Conservation (phyloP, 2,888 invertebrate species). For the Apodemia mormo region DNA sequence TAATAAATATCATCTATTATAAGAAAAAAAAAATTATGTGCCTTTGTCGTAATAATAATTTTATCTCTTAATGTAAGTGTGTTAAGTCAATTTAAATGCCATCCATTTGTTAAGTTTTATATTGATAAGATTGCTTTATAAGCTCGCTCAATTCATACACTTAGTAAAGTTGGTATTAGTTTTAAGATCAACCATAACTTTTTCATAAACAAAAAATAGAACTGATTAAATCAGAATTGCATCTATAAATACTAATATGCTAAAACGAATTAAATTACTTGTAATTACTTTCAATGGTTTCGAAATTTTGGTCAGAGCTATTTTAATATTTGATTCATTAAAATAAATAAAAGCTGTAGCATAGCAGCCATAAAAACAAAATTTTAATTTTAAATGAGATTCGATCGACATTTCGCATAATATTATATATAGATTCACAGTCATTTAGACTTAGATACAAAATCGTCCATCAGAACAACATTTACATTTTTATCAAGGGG, state of each 20-base stretch:
- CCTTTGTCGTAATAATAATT: conserved; percentile 76
- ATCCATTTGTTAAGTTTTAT: conserved; percentile 82
- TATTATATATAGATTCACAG: conserved; percentile 54
- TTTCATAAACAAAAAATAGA: conserved; percentile 38
- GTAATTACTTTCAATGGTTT: conserved; percentile 5
- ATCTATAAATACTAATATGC: background rate
- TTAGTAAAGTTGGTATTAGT: conserved; percentile 70
- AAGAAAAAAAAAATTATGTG: conserved; percentile 67
- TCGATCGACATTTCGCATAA: conserved; percentile 59
- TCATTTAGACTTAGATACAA: conserved; percentile 73
- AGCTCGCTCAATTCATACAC: conserved; percentile 79
- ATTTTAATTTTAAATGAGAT: conserved; percentile 60
- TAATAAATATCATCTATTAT: conserved; percentile 58
- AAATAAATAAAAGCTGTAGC: conserved; percentile 31
- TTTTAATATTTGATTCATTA: background rate
- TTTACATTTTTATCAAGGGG: conserved; percentile 67
- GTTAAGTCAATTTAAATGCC: conserved; percentile 82
- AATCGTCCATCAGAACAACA: conserved; percentile 59
- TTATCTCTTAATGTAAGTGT: conserved; percentile 71
- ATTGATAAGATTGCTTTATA: conserved; percentile 74
- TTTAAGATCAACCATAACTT: conserved; percentile 53
- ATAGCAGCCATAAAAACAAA: conserved; percentile 57
- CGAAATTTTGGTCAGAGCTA: background rate
- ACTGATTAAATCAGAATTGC: conserved; percentile 16
- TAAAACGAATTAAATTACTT: conserved; percentile 14